A percentile compares a stretch with the other conserved stretches of the same genome.
Evolutionary conservation across 2,888 invertebrate genomes (phyloP).

Genomic region (Cerceris rybyensis): DNA sequence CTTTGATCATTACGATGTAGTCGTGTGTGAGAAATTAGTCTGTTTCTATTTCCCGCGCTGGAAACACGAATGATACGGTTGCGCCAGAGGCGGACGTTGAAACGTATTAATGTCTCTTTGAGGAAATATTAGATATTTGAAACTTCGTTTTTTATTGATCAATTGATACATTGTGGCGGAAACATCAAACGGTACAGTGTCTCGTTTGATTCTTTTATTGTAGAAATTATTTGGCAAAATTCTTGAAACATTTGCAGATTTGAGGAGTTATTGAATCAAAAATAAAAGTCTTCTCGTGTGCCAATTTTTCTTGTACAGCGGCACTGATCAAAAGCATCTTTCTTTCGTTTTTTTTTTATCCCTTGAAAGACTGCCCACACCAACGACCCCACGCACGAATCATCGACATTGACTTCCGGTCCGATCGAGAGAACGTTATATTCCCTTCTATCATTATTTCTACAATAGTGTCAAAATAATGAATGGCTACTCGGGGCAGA

Average conservation of each 20-base stretch:
- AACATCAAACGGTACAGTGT: no score
- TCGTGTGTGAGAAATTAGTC: no score
- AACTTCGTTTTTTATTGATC: no score
- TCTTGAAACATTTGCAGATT: neutral
- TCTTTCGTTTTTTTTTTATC: neutral
- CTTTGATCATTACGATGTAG: no score
- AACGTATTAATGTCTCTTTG: no score
- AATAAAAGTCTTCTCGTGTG: neutral
- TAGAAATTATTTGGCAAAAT: neutral
- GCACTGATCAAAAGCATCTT: conserved; percentile 18
- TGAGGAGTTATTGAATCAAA: neutral
- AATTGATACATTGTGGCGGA: no score
- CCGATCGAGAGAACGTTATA: conserved; percentile 9
- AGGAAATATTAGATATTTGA: no score
- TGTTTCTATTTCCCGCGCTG: no score
- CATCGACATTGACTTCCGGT: conserved; percentile 40
- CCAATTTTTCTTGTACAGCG: neutral
- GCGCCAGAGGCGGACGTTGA: no score
- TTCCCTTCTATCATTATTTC: conserved; percentile 44
- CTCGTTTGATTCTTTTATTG: neutral
- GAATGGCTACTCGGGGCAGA: conserved; percentile 41
- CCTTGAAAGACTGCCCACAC: conserved; percentile 21
- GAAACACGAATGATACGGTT: no score
- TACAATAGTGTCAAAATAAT: conserved; percentile 51
- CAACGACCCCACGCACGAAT: conserved; percentile 26